A percentile compares a stretch with the other conserved stretches of the same genome.
Evolutionary conservation across 2,113 vertebrate species (phyloP).

Genomic region (Tenebrosternarchus preto): DNA sequence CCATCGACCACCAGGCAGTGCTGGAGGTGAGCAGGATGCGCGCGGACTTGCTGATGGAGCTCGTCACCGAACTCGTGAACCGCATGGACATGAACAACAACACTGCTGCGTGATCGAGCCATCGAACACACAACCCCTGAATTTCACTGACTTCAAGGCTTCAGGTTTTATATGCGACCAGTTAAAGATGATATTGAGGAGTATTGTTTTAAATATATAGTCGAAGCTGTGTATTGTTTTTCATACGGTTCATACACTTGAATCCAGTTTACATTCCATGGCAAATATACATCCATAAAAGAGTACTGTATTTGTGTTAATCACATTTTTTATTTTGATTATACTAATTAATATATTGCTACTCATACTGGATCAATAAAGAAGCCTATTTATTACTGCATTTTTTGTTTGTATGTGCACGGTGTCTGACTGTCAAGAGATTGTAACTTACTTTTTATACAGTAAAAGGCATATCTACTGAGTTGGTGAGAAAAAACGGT

Average conservation of each 20-base stretch:
- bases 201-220: no score
- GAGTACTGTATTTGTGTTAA: background rate
- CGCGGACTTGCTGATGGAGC: conserved; percentile 70
- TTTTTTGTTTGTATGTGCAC: background rate
- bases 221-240: background rate
- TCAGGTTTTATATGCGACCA: no score
- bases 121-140: no score
- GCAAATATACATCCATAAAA: background rate
- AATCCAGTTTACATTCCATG: background rate
- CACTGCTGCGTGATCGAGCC: conserved; percentile 31
- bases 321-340: background rate
- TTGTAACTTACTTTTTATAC: conserved; percentile 12
- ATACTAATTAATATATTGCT: conserved; percentile 15
- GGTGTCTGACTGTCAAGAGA: background rate
- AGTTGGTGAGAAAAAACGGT: conserved; percentile 1
- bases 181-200: no score
- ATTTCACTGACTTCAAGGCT: no score
- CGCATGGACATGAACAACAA: conserved; percentile 76
- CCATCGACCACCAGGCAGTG: conserved; percentile 73
- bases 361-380: no score
- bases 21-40: conserved; percentile 74
- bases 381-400: conserved; percentile 3
- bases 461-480: background rate
- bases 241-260: background rate
- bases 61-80: conserved; percentile 74